Evolutionary conservation across 2,113 vertebrate genomes (phyloP).

Genomic region (Percina caprodes): DNA sequence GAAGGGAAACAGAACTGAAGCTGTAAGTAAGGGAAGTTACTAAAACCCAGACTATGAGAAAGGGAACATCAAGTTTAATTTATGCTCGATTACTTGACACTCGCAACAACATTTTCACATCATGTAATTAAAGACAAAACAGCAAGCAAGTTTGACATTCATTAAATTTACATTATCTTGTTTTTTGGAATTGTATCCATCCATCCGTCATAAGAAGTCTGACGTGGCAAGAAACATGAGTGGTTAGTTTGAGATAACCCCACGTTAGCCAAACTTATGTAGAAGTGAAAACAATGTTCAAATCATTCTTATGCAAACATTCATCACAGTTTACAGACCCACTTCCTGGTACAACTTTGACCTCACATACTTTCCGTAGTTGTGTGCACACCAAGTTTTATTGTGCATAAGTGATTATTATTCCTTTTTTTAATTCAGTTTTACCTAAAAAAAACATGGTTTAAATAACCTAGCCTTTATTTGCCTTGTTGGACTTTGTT

Average conservation of each 20-base stretch:
- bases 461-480: no score
- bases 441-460: no score
- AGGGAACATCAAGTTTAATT: neutral
- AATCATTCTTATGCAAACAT: conserved; percentile 1
- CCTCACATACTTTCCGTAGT: neutral
- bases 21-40: neutral
- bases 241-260: no score
- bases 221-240: neutral
- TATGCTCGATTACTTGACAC: neutral
- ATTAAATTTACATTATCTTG: neutral
- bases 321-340: conserved; percentile 14
- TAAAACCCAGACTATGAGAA: neutral
- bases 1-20: neutral
- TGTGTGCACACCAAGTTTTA: neutral
- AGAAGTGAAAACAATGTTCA: neutral
- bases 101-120: conserved; percentile 3
- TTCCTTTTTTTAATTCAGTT: neutral
- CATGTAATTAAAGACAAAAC: neutral
- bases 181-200: neutral
- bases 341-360: neutral
- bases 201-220: neutral
- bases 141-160: neutral
- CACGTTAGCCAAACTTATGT: neutral
- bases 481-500: no score
- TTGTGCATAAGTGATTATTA: neutral